These are phyloP conservation scores for Tachuris rubrigastra DNA, from an alignment of 2,113 vertebrate species.

Conservation along the genomic window DNA sequence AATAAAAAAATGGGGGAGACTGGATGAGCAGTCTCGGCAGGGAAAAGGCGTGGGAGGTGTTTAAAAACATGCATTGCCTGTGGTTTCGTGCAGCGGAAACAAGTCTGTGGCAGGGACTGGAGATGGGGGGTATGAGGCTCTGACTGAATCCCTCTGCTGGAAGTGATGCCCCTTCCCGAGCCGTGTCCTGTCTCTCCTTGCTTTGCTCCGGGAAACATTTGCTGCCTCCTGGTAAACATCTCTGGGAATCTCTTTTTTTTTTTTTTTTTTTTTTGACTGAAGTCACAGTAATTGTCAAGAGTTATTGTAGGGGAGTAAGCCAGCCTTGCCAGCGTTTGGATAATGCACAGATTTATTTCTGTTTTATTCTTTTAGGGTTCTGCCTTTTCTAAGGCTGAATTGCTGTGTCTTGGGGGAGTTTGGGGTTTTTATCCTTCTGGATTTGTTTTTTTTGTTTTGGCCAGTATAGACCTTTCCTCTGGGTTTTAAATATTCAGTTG, in stretches of 20 bases:
- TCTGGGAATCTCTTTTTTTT: neutral
- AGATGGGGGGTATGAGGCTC: neutral
- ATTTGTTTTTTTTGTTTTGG: neutral
- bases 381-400: neutral
- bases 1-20: neutral
- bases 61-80: slow-evolving; percentile 49
- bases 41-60: slow-evolving; percentile 6
- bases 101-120: neutral
- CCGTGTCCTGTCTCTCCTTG: neutral
- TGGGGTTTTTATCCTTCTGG: fast-evolving
- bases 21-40: slow-evolving; percentile 24
- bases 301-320: neutral
- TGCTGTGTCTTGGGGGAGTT: neutral
- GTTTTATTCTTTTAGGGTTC: neutral
- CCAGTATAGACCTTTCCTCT: neutral
- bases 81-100: slow-evolving; percentile 15
- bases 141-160: neutral
- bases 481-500: slow-evolving; percentile 21
- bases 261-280: no score
- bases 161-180: neutral
- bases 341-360: neutral
- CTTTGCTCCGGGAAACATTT: neutral
- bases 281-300: neutral
- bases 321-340: neutral
- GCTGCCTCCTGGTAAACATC: neutral